phyloP scores from a whole-genome alignment of 2,113 vertebrate genomes.

The Clinocottus analis region DNA sequence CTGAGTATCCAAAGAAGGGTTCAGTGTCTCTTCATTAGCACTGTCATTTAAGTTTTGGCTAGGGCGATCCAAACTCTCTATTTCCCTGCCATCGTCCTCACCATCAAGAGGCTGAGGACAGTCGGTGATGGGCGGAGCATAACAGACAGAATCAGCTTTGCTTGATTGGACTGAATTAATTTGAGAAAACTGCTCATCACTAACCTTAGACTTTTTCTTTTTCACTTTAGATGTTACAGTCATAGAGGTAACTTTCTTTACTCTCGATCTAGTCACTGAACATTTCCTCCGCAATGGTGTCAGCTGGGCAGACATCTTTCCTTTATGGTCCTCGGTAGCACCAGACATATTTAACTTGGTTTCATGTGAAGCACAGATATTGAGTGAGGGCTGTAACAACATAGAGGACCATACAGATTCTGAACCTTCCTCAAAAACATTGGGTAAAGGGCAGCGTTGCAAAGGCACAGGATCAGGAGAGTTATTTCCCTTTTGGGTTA shows the following conservation, averaged over 20 bases:
- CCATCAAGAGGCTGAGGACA: neutral
- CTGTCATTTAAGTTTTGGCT: neutral
- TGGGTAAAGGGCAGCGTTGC: neutral
- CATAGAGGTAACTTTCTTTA: neutral
- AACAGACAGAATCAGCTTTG: neutral
- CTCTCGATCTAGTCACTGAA: constrained; percentile 6
- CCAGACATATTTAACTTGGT: neutral
- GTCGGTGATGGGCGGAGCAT: neutral
- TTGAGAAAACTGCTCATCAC: constrained; percentile 16
- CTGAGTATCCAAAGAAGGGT: neutral
- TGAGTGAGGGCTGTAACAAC: constrained; percentile 6
- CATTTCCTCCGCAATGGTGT: constrained; percentile 28
- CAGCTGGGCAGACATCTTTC: neutral
- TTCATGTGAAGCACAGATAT: constrained; percentile 44
- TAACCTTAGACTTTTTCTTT: constrained; percentile 3
- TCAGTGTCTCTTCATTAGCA: neutral
- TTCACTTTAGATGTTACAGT: neutral
- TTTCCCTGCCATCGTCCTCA: neutral
- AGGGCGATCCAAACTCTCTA: constrained; percentile 6
- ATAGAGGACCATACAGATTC: constrained; percentile 2
- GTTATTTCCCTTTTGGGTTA: constrained; percentile 23
- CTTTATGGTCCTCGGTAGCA: neutral
- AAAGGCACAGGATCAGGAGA: constrained; percentile 48
- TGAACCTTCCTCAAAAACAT: constrained; percentile 2
- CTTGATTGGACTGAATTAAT: neutral